A percentile compares a stretch with the other conserved stretches of the same genome.
Conservation (phyloP, 1,140 invertebrate genomes). For the Aphelenchoides besseyi region DNA sequence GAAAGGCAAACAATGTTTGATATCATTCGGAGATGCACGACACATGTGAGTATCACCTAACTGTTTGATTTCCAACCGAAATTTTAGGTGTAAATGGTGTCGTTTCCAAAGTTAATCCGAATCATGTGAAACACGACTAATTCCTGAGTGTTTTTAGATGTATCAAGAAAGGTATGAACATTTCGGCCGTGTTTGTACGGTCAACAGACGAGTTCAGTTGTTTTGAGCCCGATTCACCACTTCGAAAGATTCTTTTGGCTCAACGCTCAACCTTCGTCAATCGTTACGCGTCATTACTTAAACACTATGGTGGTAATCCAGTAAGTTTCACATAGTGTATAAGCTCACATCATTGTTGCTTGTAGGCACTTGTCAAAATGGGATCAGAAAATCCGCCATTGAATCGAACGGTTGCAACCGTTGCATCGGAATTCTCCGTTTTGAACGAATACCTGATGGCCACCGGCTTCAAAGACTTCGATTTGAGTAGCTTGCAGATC, state of each 20-base stretch:
- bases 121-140: too few relatives aligned
- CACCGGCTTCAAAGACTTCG: not conserved
- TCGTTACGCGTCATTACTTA: not conserved
- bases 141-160: not conserved
- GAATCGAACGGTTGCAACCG: not conserved
- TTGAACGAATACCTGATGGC: not conserved
- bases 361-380: not conserved
- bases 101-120: not conserved
- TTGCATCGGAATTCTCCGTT: slow-evolving; percentile 1
- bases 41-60: not conserved
- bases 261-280: slow-evolving; percentile 10
- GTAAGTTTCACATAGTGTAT: not conserved
- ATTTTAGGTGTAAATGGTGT: not conserved
- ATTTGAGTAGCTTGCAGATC: not conserved
- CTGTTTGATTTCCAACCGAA: not conserved
- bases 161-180: slow-evolving; percentile 9
- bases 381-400: not conserved
- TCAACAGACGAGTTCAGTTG: not conserved
- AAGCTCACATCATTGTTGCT: not conserved
- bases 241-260: not conserved
- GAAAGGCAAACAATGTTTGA: not conserved
- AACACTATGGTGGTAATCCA: not conserved
- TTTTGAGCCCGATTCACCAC: slow-evolving; percentile 4
- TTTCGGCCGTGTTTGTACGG: not conserved
- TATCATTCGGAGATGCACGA: not conserved